Evolutionary conservation across 92 coral and sea anemone species (phyloP).

Genomic region (Paragorgia papillata): DNA sequence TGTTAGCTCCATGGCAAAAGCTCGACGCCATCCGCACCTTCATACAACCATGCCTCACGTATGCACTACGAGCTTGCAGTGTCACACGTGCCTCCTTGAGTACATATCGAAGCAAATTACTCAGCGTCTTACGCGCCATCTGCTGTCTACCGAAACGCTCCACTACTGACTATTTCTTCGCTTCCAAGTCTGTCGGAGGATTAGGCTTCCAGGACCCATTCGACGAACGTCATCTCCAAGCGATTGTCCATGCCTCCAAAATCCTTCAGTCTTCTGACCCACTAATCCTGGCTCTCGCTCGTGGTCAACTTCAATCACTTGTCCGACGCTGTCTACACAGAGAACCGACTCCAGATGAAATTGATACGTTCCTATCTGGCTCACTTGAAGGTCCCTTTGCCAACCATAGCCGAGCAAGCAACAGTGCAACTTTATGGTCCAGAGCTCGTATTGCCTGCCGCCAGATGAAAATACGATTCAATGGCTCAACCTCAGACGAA

Average conservation of each 20-base stretch:
- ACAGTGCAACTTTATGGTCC: conserved; percentile 13
- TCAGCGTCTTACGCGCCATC: not conserved
- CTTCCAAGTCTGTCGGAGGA: not conserved
- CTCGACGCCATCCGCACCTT: conserved; percentile 1
- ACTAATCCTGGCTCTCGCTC: not conserved
- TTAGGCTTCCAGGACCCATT: conserved; percentile 4
- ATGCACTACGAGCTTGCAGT: not conserved
- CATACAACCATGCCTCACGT: conserved; percentile 15
- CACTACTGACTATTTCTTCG: not conserved
- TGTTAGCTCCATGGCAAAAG: conserved; percentile 11
- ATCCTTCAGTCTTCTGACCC: not conserved
- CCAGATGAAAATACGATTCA: not conserved
- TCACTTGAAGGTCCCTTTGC: too few relatives aligned
- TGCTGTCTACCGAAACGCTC: not conserved
- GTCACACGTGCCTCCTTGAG: not conserved
- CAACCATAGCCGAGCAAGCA: too few relatives aligned
- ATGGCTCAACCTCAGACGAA: not conserved
- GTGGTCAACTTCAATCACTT: not conserved
- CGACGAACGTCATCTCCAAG: conserved; percentile 4
- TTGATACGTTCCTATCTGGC: not conserved
- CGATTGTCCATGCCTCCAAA: not conserved
- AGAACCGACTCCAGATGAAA: not conserved
- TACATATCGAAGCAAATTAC: not conserved
- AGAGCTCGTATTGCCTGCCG: not conserved
- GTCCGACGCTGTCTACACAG: not conserved